Percentiles rank a stretch among this genome's conserved stretches.
Conservation (phyloP, 2,113 vertebrate species). For the Brienomyrus brachyistius region DNA sequence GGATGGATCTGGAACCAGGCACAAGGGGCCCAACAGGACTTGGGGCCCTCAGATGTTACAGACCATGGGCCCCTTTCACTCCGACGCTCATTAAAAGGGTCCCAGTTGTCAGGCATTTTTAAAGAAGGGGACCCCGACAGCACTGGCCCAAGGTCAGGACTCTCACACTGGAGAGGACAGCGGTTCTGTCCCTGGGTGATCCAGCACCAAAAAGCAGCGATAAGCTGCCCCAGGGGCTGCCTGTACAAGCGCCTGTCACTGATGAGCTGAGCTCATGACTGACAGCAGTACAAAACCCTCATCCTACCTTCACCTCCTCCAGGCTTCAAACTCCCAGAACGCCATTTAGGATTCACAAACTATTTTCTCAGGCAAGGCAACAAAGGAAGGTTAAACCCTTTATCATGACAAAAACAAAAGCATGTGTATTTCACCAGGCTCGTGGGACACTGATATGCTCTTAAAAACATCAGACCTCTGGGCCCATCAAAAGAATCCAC, state of each 20-base stretch:
- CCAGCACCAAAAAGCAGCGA: not conserved
- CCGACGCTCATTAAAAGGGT: not conserved
- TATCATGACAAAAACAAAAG: not conserved
- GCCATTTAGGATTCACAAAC: conserved; percentile 4
- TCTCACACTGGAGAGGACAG: not conserved
- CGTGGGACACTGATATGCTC: not conserved
- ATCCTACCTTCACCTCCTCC: not conserved
- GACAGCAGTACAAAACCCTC: conserved; percentile 5
- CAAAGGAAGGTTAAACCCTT: not conserved
- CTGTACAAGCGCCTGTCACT: not conserved
- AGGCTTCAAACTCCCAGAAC: not conserved
- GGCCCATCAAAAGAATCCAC: not conserved
- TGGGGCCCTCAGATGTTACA: conserved; percentile 4
- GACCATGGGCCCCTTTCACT: conserved; percentile 15
- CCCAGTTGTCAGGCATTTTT: not conserved
- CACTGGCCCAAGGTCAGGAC: not conserved
- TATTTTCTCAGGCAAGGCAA: not conserved
- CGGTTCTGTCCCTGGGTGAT: not conserved
- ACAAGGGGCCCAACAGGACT: conserved; percentile 20
- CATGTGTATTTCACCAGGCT: not conserved
- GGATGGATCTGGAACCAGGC: conserved; percentile 1
- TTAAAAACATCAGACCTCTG: not conserved
- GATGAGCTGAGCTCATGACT: not conserved
- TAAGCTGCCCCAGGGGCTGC: not conserved
- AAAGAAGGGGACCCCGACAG: not conserved